Percentiles rank a stretch among this genome's conserved stretches.
Conservation (phyloP, 2,888 invertebrate genomes). For the Biston betularia region DNA sequence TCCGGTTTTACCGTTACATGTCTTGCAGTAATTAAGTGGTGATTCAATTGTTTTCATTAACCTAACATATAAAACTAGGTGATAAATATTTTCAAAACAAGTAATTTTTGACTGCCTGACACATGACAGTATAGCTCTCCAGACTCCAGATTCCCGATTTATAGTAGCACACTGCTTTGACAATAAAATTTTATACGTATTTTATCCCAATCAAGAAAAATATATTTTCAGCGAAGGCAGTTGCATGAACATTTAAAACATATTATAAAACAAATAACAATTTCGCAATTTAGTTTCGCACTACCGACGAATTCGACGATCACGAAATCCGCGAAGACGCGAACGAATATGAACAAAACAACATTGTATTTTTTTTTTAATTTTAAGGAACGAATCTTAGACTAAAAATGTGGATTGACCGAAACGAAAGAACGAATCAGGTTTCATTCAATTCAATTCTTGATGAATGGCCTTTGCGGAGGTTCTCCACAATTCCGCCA, state of each 20-base stretch:
- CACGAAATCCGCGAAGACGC: not conserved
- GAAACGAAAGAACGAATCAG: no score
- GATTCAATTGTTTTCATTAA: slow-evolving; percentile 13
- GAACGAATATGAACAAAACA: not conserved
- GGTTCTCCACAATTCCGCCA: no score
- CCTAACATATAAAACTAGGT: slow-evolving; percentile 1
- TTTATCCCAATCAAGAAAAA: not conserved
- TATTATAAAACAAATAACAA: slow-evolving; percentile 2
- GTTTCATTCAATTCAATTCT: no score
- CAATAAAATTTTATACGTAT: not conserved
- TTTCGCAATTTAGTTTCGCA: slow-evolving; percentile 11
- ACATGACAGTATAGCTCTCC: slow-evolving; percentile 17
- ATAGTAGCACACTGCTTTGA: not conserved
- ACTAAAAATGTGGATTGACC: no score
- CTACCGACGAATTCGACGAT: not conserved
- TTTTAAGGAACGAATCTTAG: no score
- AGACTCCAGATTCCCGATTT: slow-evolving; percentile 1
- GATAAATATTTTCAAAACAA: slow-evolving; percentile 27
- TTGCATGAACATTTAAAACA: not conserved
- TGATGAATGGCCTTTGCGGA: no score
- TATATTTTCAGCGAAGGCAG: not conserved
- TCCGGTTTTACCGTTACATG: not conserved
- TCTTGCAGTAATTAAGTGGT: not conserved
- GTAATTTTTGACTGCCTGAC: slow-evolving; percentile 2
- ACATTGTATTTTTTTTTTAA: slow-evolving; percentile 19